Evolutionary conservation across 2,888 invertebrate species (phyloP).

Genomic region (Caenorhabditis japonica): DNA sequence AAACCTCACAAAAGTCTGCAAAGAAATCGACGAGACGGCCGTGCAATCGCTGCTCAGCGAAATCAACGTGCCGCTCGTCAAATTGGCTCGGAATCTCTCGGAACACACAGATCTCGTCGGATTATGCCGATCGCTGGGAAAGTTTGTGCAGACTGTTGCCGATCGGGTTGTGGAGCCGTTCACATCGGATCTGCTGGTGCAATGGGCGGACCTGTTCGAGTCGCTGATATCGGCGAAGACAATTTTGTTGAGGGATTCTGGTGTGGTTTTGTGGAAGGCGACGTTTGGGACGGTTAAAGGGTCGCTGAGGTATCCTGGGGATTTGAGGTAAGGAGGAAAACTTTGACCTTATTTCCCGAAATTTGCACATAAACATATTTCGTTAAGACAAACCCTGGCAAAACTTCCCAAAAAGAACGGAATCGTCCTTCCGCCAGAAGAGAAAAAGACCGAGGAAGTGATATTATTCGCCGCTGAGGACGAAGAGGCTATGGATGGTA

Average conservation of each 20-base stretch:
- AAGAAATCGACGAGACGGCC: too few relatives aligned
- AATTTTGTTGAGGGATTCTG: constrained; percentile 10
- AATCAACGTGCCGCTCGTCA: not conserved
- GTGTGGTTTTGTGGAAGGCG: constrained; percentile 12
- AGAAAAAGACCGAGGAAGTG: not conserved
- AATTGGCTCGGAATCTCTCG: not conserved
- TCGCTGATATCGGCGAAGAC: not conserved
- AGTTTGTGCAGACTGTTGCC: constrained; percentile 6
- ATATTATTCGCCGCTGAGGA: constrained; percentile 4
- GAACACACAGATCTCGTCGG: not conserved
- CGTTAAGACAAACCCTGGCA: not conserved
- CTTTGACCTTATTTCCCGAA: not conserved
- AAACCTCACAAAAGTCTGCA: too few relatives aligned
- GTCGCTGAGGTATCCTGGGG: constrained; percentile 1
- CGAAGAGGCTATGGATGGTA: constrained; percentile 45
- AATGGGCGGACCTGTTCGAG: constrained; percentile 15
- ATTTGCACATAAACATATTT: not conserved
- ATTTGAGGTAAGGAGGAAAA: constrained; percentile 18
- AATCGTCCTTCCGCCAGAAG: constrained; percentile 5
- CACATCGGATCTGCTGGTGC: constrained; percentile 10
- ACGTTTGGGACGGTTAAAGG: constrained; percentile 15
- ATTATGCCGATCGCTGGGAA: not conserved
- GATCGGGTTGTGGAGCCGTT: constrained; percentile 17
- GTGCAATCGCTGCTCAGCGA: constrained; percentile 12
- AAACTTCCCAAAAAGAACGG: constrained; percentile 7